Evolutionary conservation across 2,113 vertebrate species (phyloP), one percentile per base, ranked within the genome.

Genomic region (Corapipo altera): DNA sequence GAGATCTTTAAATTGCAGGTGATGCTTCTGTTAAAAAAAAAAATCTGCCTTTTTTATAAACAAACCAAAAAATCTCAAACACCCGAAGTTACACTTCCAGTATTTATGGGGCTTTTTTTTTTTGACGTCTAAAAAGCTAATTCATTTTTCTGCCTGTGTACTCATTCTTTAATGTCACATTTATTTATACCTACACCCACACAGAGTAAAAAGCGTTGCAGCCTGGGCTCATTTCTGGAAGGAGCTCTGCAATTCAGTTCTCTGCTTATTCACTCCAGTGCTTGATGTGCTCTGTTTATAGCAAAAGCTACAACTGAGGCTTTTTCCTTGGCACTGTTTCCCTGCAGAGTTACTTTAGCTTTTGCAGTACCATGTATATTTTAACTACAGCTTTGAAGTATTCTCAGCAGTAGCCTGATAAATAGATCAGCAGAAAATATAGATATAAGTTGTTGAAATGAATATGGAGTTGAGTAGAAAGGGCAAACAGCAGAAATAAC

Each of bases 121-220:
- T 43, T 74, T 95, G 13, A 76, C 84, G 88, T 91, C 76, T 77
- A 51, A 92, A 75, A 90, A 85, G 87, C 87, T 76, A 95, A 96
- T 96, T 95, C 84, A 86, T 71, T 96, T 92, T 91, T 96, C 78
- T 97, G 84, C 85, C 86, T 94, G 84, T 86, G 65, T 87, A 88
- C 85, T 91, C 88, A 74, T 89, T 96, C 81, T 84, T 92, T 96
- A 96, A 96, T 95, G 90, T 89, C 91, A 93, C 88, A 84, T 97
- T 97, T 97, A 96, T 96, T 97, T 97, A 96, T 97, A 91, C 72
- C 26, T 79, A 96, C 90, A 41, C 96, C 95, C 95, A 97, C 96
- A 96, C 5, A 67, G 67, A 91, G 93, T 93, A 86, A 43, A 95
- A 95, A 89, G 76, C 59, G 54, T 62, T 76, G 61, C 88, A 89